Evolutionary conservation across 2,113 vertebrate species (phyloP).

Genomic region (Epinephelus fuscoguttatus): DNA sequence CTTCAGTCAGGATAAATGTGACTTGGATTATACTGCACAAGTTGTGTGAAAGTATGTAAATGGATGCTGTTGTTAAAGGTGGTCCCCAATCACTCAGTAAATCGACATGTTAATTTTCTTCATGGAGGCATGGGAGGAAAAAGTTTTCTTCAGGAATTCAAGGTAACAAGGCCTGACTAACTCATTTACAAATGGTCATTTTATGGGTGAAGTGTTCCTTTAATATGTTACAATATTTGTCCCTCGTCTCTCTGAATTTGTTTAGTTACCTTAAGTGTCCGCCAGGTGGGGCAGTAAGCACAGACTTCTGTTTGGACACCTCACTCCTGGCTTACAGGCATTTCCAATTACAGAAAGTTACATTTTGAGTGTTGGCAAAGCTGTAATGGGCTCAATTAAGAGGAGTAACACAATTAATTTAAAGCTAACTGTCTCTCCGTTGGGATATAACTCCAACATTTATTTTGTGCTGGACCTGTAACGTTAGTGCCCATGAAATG

Average conservation of each 20-base stretch:
- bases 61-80: no score
- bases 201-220: no score
- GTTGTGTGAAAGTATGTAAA: no score
- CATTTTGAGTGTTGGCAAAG: background rate
- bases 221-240: background rate
- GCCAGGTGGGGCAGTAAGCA: conserved; percentile 55
- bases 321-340: background rate
- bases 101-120: no score
- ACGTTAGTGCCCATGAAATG: background rate
- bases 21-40: no score
- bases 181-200: no score
- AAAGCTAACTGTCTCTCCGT: background rate
- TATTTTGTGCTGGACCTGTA: background rate
- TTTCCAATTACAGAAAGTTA: background rate
- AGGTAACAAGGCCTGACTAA: no score
- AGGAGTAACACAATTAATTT: background rate
- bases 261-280: conserved; percentile 15
- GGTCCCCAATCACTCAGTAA: no score
- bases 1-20: no score
- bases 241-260: background rate
- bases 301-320: background rate
- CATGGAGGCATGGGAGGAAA: no score
- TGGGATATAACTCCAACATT: background rate
- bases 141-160: background rate
- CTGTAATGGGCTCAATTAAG: background rate